Conservation (phyloP, 2,888 invertebrate genomes). For the Ochropleura plecta region DNA sequence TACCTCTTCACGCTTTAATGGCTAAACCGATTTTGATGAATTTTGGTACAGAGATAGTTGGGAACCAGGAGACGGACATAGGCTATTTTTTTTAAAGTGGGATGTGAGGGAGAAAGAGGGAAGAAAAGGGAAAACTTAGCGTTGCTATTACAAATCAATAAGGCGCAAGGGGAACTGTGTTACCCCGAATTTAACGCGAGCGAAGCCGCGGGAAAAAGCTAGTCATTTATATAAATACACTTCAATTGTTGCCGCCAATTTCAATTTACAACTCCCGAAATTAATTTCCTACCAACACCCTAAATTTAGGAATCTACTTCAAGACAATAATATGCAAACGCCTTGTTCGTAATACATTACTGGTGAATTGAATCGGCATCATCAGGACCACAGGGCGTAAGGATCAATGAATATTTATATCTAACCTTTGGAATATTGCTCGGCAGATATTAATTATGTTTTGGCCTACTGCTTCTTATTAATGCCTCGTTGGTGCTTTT, state of each 20-base stretch:
- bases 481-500: conserved; percentile 36
- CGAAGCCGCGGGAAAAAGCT: no score
- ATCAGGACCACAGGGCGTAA: conserved; percentile 46
- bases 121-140: no score
- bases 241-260: conserved; percentile 42
- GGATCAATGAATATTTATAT: conserved; percentile 77
- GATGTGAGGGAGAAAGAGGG: no score
- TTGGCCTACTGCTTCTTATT: conserved; percentile 49
- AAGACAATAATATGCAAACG: conserved; percentile 60
- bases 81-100: no score
- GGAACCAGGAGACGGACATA: no score
- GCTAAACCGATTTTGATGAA: no score
- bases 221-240: not conserved
- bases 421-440: conserved; percentile 69
- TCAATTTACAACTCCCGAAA: conserved; percentile 44
- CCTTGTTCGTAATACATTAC: conserved; percentile 54
- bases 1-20: no score
- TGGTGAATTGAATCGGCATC: conserved; percentile 59
- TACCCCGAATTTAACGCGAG: no score
- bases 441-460: conserved; percentile 76
- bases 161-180: no score
- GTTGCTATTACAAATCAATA: no score
- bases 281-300: conserved; percentile 36
- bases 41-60: no score
- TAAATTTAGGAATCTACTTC: conserved; percentile 38